phyloP scores from a whole-genome alignment of 2,888 invertebrate species.

The Cheilosia grossa region DNA sequence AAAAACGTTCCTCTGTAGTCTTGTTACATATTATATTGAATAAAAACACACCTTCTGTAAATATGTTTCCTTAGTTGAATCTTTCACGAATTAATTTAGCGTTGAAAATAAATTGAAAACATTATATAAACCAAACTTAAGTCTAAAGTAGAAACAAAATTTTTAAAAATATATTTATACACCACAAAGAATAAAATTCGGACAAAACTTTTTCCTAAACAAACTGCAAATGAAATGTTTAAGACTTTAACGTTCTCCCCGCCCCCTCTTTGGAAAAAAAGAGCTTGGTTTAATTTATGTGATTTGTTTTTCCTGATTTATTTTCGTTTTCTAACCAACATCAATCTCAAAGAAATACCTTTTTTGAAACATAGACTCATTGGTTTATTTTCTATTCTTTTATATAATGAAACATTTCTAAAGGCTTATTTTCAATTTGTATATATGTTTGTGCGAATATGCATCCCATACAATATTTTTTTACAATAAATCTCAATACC shows the following conservation, averaged over 20 bases:
- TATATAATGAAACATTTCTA: conserved; percentile 74
- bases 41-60: conserved; percentile 45
- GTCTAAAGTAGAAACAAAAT: conserved; percentile 27
- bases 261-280: not conserved
- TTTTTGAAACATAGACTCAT: conserved; percentile 58
- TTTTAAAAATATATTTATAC: conserved; percentile 70
- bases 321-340: conserved; percentile 19
- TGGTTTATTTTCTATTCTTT: conserved; percentile 22
- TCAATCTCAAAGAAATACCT: conserved; percentile 24
- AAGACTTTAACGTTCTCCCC: conserved; percentile 1
- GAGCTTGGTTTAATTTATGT: conserved; percentile 7
- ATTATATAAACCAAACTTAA: not conserved
- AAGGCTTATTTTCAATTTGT: conserved; percentile 79
- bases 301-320: conserved; percentile 12
- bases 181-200: conserved; percentile 6
- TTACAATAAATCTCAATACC: conserved; percentile 50
- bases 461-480: conserved; percentile 77
- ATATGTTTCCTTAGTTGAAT: conserved; percentile 64
- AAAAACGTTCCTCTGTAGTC: conserved; percentile 45
- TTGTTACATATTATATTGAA: conserved; percentile 19
- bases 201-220: conserved; percentile 2
- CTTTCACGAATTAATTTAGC: conserved; percentile 43
- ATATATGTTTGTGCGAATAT: conserved; percentile 82
- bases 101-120: conserved; percentile 5
- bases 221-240: conserved; percentile 36